Conservation (phyloP, 1,140 invertebrate genomes). For the Gonatopus flavifemur region DNA sequence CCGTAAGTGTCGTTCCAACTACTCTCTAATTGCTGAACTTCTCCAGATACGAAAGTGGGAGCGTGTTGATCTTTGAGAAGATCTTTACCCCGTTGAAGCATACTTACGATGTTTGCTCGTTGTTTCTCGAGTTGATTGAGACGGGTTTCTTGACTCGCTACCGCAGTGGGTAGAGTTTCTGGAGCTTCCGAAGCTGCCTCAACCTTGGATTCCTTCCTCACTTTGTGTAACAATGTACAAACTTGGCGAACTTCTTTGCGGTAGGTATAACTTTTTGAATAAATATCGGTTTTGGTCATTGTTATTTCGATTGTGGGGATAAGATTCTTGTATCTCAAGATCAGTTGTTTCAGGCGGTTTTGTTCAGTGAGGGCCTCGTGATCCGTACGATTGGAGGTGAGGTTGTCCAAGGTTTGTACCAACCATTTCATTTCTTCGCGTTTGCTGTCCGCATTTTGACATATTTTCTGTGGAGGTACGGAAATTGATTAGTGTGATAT, state of each 20-base stretch:
- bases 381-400: constrained; percentile 80
- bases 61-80: constrained; percentile 82
- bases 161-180: constrained; percentile 73
- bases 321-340: constrained; percentile 84
- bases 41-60: constrained; percentile 80
- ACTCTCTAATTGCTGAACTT: constrained; percentile 80
- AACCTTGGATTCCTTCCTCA: constrained; percentile 70
- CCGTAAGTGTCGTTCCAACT: constrained; percentile 88
- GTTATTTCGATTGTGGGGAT: constrained; percentile 91
- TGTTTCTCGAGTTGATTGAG: constrained; percentile 84
- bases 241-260: constrained; percentile 84
- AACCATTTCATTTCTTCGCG: constrained; percentile 94
- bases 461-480: constrained; percentile 69
- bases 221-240: constrained; percentile 71
- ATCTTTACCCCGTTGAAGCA: constrained; percentile 88
- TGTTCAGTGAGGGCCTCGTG: constrained; percentile 78
- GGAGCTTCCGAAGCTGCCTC: constrained; percentile 70
- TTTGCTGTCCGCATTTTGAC: constrained; percentile 84
- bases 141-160: constrained; percentile 77
- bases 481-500: not conserved
- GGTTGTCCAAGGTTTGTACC: constrained; percentile 83
- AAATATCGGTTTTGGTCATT: constrained; percentile 87
- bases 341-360: constrained; percentile 77
- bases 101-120: constrained; percentile 81
- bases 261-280: constrained; percentile 90